These are phyloP conservation scores for Enteromius radiatus DNA, from an alignment of 2,797 vertebrate genomes.

Conservation along the genomic window DNA sequence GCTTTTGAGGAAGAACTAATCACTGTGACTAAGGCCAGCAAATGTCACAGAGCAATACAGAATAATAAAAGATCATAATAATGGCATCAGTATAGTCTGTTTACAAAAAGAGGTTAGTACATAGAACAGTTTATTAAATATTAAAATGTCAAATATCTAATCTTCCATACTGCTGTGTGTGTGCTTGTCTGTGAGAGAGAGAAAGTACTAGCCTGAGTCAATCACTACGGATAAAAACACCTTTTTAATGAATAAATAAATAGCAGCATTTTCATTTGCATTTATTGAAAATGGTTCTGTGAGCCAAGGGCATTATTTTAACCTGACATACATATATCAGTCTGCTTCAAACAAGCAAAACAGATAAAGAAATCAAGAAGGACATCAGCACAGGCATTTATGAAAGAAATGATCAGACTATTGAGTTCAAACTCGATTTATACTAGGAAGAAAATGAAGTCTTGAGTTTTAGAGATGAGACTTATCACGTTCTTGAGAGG, in stretches of 20 bases:
- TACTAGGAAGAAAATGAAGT: conserved; percentile 1
- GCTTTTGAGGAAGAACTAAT: background rate
- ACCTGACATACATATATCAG: conserved; percentile 8
- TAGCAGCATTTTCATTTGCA: conserved; percentile 50
- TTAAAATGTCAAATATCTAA: conserved; percentile 20
- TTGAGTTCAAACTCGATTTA: background rate
- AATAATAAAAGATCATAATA: background rate
- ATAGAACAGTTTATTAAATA: conserved; percentile 11
- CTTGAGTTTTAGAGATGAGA: conserved; percentile 6
- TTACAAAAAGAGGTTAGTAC: conserved; percentile 3
- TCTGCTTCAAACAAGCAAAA: background rate
- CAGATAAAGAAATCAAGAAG: background rate
- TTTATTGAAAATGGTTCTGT: conserved; percentile 43
- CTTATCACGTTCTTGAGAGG: conserved; percentile 1
- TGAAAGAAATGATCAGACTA: background rate
- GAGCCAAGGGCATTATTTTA: conserved; percentile 37
- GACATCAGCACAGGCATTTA: background rate
- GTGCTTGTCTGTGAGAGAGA: conserved; percentile 7
- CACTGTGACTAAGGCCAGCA: background rate
- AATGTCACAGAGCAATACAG: conserved; percentile 10
- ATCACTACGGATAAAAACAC: conserved; percentile 49
- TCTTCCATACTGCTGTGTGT: background rate
- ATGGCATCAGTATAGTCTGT: background rate
- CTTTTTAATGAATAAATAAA: conserved; percentile 58
- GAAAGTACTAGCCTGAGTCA: background rate